phyloP scores from a whole-genome alignment of 2,113 vertebrate species.

The Mionectes macconnelli region DNA sequence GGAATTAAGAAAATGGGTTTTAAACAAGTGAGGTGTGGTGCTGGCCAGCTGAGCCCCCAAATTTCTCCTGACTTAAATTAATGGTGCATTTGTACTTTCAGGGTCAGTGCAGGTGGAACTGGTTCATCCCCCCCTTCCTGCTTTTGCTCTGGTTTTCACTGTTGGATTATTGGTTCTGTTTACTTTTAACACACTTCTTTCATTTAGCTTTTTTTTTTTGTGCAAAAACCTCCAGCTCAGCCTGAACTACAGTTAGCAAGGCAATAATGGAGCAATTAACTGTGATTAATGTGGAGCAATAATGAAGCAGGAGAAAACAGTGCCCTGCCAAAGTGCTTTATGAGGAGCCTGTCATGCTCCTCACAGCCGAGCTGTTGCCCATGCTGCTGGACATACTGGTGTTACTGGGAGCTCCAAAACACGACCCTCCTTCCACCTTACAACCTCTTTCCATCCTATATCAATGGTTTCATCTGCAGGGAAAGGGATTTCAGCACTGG shows the following conservation, averaged over 20 bases:
- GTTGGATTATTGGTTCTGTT: not conserved
- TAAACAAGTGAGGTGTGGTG: conserved; percentile 8
- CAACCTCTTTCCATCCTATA: not conserved
- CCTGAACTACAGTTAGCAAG: not conserved
- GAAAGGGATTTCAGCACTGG: not conserved
- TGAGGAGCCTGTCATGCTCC: not conserved
- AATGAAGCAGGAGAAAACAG: not conserved
- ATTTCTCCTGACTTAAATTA: not conserved
- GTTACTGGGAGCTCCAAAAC: not conserved
- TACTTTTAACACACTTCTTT: not conserved
- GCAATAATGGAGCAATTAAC: conserved; percentile 2
- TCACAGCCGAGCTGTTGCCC: not conserved
- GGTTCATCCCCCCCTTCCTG: not conserved
- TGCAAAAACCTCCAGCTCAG: not conserved
- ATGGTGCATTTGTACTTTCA: not conserved
- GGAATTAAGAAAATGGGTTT: conserved; percentile 44
- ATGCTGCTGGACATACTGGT: not conserved
- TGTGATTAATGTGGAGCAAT: not conserved
- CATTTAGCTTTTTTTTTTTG: not conserved
- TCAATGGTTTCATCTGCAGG: not conserved
- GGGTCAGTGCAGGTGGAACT: not conserved
- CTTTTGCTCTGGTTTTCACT: not conserved
- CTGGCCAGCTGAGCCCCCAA: not conserved
- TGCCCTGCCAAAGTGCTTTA: not conserved
- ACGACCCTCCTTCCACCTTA: not conserved